Evolutionary conservation across 1,140 invertebrate species (phyloP), one percentile per base, ranked within the genome.

Genomic region (Cydia strobilella): DNA sequence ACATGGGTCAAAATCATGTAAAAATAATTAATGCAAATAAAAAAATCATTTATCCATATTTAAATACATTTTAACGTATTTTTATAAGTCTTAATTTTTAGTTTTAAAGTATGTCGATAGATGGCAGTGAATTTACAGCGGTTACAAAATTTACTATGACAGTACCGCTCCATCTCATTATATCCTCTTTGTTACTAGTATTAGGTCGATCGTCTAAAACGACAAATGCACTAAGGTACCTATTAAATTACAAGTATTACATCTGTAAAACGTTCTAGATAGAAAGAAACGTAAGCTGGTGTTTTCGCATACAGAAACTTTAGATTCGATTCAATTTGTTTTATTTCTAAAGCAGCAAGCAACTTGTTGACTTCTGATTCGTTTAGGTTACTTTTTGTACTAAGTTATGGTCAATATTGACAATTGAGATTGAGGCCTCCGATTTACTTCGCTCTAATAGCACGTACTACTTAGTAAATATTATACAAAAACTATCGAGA

Each of bases 381-480:
- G 54, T 59, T 59, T 59, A 59, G 20, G 54, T 59, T 59, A 59
- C 20, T 59, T 59, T 59, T 59, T 59, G 20, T 59, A 59, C 54
- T 23, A 59, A 59, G 54, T 59, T 59, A 59, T 59, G 20, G 54
- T 59, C 51, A 59, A 59, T 59, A 59, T 59, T 59, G 54, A 59
- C 54, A 23, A 59, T 59, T 59, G 54, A 59, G 18, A 69, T 69
- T 69, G 65, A 42, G 65, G 65, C 65, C 65, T 66, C 31, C 15
- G 6, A 69, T 69, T 69, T 35, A 35, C 65, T 42, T 20, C 65
- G 65, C 65, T 69, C 65, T 35, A 69, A 69, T 42, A 69, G 15
- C 65, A 39, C 27, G 65, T 39, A 69, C 27, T 35, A 69, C 54
- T 59, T 59, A 18, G 31, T 69, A 18, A 59, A 15, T 59, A 59